Conservation (phyloP, 2,888 invertebrate species). For the Matsumyia berberina region DNA sequence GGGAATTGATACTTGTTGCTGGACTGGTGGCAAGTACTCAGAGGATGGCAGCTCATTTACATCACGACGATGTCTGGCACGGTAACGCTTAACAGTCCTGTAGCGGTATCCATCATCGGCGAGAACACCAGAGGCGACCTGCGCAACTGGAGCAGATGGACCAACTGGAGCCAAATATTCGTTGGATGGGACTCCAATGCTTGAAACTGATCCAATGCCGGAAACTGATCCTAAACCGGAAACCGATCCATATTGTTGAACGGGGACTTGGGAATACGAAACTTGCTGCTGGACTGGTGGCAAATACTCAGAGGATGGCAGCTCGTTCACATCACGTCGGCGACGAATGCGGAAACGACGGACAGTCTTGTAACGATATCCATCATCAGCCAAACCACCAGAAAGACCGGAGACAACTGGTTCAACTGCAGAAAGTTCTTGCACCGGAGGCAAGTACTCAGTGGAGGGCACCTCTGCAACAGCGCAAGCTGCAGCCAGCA, state of each 20-base stretch:
- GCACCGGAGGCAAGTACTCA: conserved; percentile 76
- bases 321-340: conserved; percentile 79
- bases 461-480: conserved; percentile 49
- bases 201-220: conserved; percentile 10
- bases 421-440: conserved; percentile 38
- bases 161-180: conserved; percentile 58
- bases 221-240: conserved; percentile 16
- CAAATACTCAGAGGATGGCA: conserved; percentile 62
- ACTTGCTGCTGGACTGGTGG: conserved; percentile 46
- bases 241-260: not conserved
- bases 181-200: conserved; percentile 22
- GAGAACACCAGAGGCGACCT: conserved; percentile 43
- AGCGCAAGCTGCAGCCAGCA: conserved; percentile 45
- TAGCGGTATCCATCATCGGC: conserved; percentile 73
- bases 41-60: conserved; percentile 77
- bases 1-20: conserved; percentile 19
- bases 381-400: conserved; percentile 60
- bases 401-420: not conserved
- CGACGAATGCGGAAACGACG: conserved; percentile 54
- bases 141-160: conserved; percentile 45
- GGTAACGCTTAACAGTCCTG: conserved; percentile 59
- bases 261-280: not conserved
- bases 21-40: conserved; percentile 63
- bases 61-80: conserved; percentile 77
- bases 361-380: conserved; percentile 71